Conservation (phyloP, 2,113 vertebrate species). For the Mus musculus region GRCm39 chr9:26707501-26708000, state of each 20-base stretch:
- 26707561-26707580: neutral
- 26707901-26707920: conserved; percentile 53
- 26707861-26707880: conserved; percentile 73
- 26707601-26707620: neutral
- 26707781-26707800: conserved; percentile 93
- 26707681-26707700: conserved; percentile 76
- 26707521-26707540: neutral
- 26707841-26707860: conserved; percentile 86
- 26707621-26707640: neutral
- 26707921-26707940: neutral
- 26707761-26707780: conserved; percentile 95
- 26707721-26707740: conserved; percentile 95
- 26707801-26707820: conserved; percentile 88
- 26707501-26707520: neutral
- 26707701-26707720: conserved; percentile 96
- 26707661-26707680: too few relatives aligned
- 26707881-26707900: conserved; percentile 81
- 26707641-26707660: neutral
- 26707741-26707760: conserved; percentile 96
- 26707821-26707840: conserved; percentile 90
- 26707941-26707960: neutral
- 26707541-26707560: neutral
- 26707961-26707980: neutral
- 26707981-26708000: neutral
- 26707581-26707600: neutral